A percentile compares a stretch with the other conserved stretches of the same genome.
phyloP scores from a whole-genome alignment of 2,888 invertebrate species.

The Arctia plantaginis region DNA sequence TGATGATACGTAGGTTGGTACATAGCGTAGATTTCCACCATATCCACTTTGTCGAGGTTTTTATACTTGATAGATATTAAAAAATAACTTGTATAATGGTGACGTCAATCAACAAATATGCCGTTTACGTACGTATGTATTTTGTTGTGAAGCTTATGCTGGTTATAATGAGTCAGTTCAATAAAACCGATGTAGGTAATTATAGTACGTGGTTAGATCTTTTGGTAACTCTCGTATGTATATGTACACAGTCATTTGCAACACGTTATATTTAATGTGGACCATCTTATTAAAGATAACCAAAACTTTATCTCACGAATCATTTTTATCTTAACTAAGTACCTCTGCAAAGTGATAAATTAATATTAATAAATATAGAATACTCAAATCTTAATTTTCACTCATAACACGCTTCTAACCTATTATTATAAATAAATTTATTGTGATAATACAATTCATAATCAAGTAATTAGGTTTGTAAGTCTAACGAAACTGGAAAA shows the following conservation, averaged over 20 bases:
- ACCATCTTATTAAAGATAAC: background rate
- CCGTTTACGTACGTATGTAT: background rate
- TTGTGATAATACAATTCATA: too few relatives aligned
- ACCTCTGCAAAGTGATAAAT: background rate
- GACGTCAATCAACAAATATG: background rate
- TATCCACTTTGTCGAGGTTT: background rate
- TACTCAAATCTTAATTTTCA: too few relatives aligned
- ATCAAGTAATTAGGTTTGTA: too few relatives aligned
- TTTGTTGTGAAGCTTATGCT: background rate
- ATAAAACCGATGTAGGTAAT: too few relatives aligned
- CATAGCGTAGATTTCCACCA: background rate
- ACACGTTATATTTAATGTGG: background rate
- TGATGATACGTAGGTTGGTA: background rate
- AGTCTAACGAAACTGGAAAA: too few relatives aligned
- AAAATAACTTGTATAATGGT: background rate
- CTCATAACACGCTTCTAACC: background rate
- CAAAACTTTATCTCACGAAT: background rate
- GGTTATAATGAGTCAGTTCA: constrained; percentile 1
- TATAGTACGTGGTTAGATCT: background rate
- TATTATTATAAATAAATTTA: background rate
- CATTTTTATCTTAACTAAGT: background rate
- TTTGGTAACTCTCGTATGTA: background rate
- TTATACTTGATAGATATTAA: background rate
- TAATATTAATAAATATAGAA: too few relatives aligned
- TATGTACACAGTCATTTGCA: background rate